Conservation (phyloP, 1,140 invertebrate genomes). For the Conus betulinus region DNA sequence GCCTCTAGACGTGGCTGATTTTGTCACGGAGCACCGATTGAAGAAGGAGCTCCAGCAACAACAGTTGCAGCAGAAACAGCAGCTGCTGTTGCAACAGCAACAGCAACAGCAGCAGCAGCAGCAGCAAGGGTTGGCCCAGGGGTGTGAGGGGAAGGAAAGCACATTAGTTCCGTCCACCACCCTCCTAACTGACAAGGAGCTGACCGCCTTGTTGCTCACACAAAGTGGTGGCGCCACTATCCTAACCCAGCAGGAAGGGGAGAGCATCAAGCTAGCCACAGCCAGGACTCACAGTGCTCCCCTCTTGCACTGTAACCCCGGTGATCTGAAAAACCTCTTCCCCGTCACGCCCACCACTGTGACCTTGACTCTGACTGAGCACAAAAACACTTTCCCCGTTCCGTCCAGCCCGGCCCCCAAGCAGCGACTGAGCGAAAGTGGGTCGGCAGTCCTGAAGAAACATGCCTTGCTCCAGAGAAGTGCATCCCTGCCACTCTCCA, state of each 20-base stretch:
- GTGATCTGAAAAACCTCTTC: background rate
- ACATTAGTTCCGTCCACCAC: background rate
- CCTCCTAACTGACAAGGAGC: background rate
- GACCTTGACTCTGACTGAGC: slow-evolving; percentile 35
- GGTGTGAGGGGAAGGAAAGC: background rate
- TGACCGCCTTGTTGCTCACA: background rate
- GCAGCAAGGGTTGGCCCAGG: background rate
- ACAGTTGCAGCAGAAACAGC: background rate
- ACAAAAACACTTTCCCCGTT: slow-evolving; percentile 39
- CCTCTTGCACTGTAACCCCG: background rate
- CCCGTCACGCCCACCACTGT: background rate
- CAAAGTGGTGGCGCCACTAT: background rate
- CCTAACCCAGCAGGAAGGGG: background rate
- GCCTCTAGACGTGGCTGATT: slow-evolving; percentile 59
- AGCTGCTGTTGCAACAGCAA: background rate
- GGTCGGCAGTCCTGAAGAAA: slow-evolving; percentile 12
- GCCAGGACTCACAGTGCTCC: background rate
- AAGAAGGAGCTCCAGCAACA: background rate
- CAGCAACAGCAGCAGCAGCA: background rate
- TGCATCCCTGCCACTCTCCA: slow-evolving; percentile 37
- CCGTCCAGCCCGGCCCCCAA: slow-evolving; percentile 38
- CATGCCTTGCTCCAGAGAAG: slow-evolving; percentile 30
- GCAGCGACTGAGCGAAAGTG: slow-evolving; percentile 30
- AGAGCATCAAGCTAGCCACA: background rate
- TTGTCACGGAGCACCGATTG: slow-evolving; percentile 52